phyloP scores from a whole-genome alignment of 1,140 invertebrate species.

The Heliconius eleuchia region DNA sequence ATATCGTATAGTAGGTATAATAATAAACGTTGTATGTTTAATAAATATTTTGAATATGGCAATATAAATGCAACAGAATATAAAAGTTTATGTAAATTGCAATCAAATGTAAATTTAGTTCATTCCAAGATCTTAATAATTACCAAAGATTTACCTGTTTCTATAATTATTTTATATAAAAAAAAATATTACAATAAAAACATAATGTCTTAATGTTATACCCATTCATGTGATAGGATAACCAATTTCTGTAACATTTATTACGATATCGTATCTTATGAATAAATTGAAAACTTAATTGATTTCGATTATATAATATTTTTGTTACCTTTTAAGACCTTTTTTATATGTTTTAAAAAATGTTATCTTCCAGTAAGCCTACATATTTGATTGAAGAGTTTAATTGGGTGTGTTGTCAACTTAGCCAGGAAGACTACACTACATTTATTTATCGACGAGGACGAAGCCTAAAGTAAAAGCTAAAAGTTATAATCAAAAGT shows the following conservation, averaged over 20 bases:
- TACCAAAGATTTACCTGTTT: background rate
- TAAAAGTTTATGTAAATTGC: slow-evolving; percentile 12
- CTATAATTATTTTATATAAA: background rate
- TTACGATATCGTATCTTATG: too few species aligned
- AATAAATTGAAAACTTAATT: background rate
- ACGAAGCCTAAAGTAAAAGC: too few species aligned
- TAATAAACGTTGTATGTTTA: background rate
- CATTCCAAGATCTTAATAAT: background rate
- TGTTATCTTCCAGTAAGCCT: too few species aligned
- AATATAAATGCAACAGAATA: slow-evolving; percentile 3
- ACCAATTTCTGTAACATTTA: background rate
- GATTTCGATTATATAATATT: too few species aligned
- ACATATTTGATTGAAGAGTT: too few species aligned
- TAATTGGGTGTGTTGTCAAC: background rate
- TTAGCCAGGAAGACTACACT: too few species aligned
- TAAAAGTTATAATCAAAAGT: too few species aligned
- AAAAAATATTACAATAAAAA: background rate
- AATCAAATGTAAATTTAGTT: background rate
- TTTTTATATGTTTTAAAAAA: too few species aligned
- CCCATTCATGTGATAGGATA: background rate
- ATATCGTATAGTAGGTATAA: background rate
- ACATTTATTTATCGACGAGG: too few species aligned
- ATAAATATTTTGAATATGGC: slow-evolving; percentile 3
- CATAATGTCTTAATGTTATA: background rate
- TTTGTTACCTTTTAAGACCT: too few species aligned